Conservation (phyloP, 1,140 invertebrate species). For the Drosophila triauraria region DNA sequence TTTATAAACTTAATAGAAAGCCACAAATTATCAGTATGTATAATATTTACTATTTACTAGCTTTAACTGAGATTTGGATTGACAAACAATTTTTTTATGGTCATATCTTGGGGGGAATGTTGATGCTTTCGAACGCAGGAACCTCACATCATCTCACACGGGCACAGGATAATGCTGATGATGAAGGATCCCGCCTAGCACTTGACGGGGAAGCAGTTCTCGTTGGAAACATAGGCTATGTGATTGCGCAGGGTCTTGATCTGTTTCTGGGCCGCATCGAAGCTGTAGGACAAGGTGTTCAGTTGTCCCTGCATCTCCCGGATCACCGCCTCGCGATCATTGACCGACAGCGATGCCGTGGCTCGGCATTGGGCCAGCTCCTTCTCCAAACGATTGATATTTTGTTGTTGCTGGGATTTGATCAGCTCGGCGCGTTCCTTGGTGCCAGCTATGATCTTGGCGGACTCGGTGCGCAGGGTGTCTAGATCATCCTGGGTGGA, state of each 20-base stretch:
- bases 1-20: too few relatives aligned
- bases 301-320: slow-evolving; percentile 81
- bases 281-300: slow-evolving; percentile 78
- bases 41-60: too few relatives aligned
- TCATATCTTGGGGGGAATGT: background rate
- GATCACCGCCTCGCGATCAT: slow-evolving; percentile 88
- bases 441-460: slow-evolving; percentile 89
- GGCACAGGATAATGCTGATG: background rate
- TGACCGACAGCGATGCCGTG: slow-evolving; percentile 87
- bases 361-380: slow-evolving; percentile 88
- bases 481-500: slow-evolving; percentile 89
- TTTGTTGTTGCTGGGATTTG: slow-evolving; percentile 87
- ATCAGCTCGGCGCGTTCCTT: slow-evolving; percentile 89
- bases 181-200: slow-evolving; percentile 41
- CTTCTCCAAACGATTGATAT: slow-evolving; percentile 88
- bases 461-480: slow-evolving; percentile 89
- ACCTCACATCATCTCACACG: background rate
- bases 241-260: slow-evolving; percentile 83
- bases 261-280: slow-evolving; percentile 84
- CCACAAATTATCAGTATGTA: too few relatives aligned
- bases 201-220: slow-evolving; percentile 82
- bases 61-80: slow-evolving; percentile 1
- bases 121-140: background rate
- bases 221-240: slow-evolving; percentile 80
- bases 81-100: slow-evolving; percentile 10